Conservation (phyloP, 2,888 invertebrate species). For the Graphium colonna region DNA sequence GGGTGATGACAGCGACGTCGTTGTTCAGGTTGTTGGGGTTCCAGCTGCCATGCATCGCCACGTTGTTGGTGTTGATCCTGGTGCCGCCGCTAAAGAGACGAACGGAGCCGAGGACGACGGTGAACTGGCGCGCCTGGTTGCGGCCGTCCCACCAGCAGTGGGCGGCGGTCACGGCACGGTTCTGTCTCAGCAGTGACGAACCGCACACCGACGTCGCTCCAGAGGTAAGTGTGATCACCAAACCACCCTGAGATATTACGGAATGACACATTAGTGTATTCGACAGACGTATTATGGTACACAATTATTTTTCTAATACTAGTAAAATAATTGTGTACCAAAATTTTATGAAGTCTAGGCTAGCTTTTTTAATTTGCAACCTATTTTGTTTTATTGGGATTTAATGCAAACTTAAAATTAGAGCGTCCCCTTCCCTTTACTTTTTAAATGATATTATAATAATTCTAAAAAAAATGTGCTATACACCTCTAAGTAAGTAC, state of each 20-base stretch:
- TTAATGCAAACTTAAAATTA: no score
- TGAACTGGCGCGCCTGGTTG: constrained; percentile 37
- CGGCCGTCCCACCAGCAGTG: constrained; percentile 29
- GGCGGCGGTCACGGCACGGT: no score
- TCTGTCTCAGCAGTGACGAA: constrained; percentile 36
- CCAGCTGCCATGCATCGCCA: neutral
- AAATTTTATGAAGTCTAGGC: no score
- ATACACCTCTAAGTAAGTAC: no score
- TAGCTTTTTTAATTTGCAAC: no score
- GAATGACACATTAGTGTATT: neutral
- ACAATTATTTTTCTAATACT: no score
- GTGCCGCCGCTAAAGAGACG: constrained; percentile 28
- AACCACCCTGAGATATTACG: constrained; percentile 43
- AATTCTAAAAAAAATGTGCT: no score
- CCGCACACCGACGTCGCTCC: constrained; percentile 41
- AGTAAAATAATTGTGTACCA: no score
- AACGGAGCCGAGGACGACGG: constrained; percentile 37
- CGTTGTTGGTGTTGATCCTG: neutral
- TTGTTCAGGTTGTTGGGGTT: neutral
- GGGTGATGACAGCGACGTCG: neutral
- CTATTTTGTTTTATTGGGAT: no score
- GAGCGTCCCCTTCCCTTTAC: no score
- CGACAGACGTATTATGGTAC: no score
- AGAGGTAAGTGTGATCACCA: constrained; percentile 33
- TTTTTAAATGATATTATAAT: no score